phyloP scores from a whole-genome alignment of 30 jellyfish, hydroid and myxozoan genomes.

The Chironex yamaguchii region DNA sequence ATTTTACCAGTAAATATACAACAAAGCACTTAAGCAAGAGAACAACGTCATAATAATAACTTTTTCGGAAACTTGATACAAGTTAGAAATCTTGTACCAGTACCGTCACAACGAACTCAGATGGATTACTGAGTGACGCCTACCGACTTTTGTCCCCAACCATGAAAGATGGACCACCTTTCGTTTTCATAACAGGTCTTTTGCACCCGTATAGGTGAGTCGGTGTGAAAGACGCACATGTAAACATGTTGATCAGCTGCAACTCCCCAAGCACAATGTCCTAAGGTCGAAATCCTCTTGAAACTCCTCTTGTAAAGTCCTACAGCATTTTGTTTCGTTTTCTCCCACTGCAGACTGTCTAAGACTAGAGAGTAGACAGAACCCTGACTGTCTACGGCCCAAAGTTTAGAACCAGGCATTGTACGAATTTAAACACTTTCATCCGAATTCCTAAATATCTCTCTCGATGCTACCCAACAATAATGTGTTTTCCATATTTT shows the following conservation, averaged over 20 bases:
- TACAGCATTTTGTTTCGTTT: neutral
- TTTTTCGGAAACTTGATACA: neutral
- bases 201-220: constrained; percentile 77
- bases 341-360: neutral
- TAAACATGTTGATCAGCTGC: constrained; percentile 88
- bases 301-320: neutral
- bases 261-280: constrained; percentile 91
- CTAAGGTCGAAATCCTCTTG: constrained; percentile 69
- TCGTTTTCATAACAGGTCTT: constrained; percentile 83
- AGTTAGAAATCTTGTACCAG: neutral
- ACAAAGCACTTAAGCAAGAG: too few relatives aligned
- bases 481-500: too few relatives aligned
- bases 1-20: too few relatives aligned
- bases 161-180: constrained; percentile 81
- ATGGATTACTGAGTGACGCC: neutral
- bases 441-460: too few relatives aligned
- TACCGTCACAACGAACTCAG: neutral
- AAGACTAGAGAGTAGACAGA: neutral
- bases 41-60: neutral
- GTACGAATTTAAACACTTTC: too few relatives aligned
- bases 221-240: constrained; percentile 77
- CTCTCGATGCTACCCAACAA: too few relatives aligned
- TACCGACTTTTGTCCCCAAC: constrained; percentile 86
- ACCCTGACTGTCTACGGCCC: neutral
- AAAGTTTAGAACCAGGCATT: neutral